Base-by-base conservation (phyloP, 2,888 invertebrate genomes). In the Chydorus sphaericus region DNA sequence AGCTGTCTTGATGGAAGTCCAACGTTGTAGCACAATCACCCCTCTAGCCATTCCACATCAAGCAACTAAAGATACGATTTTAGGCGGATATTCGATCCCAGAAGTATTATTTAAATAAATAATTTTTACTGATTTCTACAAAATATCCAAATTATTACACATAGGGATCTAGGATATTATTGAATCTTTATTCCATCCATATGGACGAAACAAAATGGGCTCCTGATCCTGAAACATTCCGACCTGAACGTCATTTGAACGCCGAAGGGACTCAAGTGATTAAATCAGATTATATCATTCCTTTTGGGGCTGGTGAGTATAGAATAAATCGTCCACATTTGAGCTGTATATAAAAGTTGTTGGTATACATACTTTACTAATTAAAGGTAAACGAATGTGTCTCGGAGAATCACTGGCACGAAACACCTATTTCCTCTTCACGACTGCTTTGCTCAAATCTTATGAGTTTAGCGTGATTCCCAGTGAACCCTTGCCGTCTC, bases 221-320 rank as follows among this genome's bases (percentile, higher is more conserved):
- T 0, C n/a, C n/a, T 8, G 62, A 65, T 37, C 63, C 64, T 3
- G 60, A 62, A 14, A 48, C 48, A 10, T 65, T 65, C 57, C 55
- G 62, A 3, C 65, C 65, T 1, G 63, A 63, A 30, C 50, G 65
- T 16, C 63, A 62, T 57, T 37, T 57, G 28, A 28, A 44, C 28
- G 18, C 69, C 2, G 60, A 77, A 28, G 80, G 80, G 0, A 23
- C 14, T 5, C 65, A 73, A 58, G 64, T 83, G 3, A 67, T 67
- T 39, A 74, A 74, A 31, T 75, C 74, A 57, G 83, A 83, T 63
- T 71, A 73, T 38, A 73, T 78, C 0, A 61, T 83, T 39, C 78
- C 80, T 0, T 83, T 83, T 65, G 81, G 83, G 49, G 77, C 78
- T 62, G 82, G 82, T 80, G 66, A 49, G n/a, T 14, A 14, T 16